These are phyloP conservation scores for Cylloceria caligata DNA, from an alignment of 2,888 invertebrate species.

Conservation along the genomic window DNA sequence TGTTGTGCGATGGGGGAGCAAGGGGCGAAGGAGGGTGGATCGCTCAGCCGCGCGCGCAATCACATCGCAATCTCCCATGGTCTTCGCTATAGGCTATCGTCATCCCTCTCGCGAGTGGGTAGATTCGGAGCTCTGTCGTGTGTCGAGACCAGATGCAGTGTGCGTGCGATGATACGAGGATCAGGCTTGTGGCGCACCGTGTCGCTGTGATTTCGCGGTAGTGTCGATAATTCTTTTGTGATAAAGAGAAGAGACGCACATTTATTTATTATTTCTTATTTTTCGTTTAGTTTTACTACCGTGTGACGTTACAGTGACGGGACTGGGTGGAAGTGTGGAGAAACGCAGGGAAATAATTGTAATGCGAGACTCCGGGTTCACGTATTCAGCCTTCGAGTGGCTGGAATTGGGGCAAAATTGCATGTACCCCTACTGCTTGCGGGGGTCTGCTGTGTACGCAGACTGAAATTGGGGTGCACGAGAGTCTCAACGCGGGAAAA, in stretches of 20 bases:
- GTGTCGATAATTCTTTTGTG: background rate
- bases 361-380: slow-evolving; percentile 22
- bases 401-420: slow-evolving; percentile 19
- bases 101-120: slow-evolving; percentile 21
- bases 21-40: slow-evolving; percentile 32
- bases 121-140: background rate
- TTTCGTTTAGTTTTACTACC: background rate
- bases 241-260: background rate
- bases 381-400: slow-evolving; percentile 23
- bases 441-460: slow-evolving; percentile 8
- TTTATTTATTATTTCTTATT: background rate
- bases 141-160: slow-evolving; percentile 16
- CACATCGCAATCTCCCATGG: slow-evolving; percentile 51
- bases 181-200: slow-evolving; percentile 15
- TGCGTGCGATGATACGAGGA: slow-evolving; percentile 32
- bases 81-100: slow-evolving; percentile 29
- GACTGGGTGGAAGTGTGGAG: background rate
- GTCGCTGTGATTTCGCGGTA: slow-evolving; percentile 1
- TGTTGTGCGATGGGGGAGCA: slow-evolving; percentile 9
- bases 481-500: background rate
- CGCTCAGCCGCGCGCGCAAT: slow-evolving; percentile 54
- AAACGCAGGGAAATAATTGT: background rate
- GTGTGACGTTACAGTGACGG: background rate
- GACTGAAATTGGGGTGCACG: background rate
- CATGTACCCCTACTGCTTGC: too few relatives aligned